Evolutionary conservation across 2,888 invertebrate species (phyloP), one percentile per base, ranked within the genome.

Genomic region (Ligdia adustata): DNA sequence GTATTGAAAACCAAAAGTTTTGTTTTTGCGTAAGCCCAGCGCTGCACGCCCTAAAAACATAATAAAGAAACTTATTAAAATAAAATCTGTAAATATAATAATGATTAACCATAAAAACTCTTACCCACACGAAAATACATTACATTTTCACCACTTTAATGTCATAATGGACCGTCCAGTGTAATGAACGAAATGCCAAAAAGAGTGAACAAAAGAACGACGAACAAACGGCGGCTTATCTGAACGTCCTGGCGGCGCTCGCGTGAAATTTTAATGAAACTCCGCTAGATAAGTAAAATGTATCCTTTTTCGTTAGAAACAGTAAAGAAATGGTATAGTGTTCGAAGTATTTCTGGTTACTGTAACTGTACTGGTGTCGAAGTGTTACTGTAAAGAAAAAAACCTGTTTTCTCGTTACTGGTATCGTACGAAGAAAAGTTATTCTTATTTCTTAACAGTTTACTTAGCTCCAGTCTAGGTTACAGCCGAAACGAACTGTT

Each of bases 201-300:
- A 53, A 52, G 48, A 55, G 45, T 50, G 49, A 55, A 66, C 62
- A 63, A 65, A 64, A 64, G 58, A 62, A 59, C 51, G 16, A 39
- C 41, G 22, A 58, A 49, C 53, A 47, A 57, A 60, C 51, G 38
- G 34, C 35, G 53, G 55, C 62, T 66, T 65, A 65, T 66, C 62
- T 60, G 53, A 57, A 57, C 55, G 52, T 60, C 59, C 52, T 51
- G 51, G 54, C 58, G 37, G 56, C 48, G 56, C 55, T 51, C 46
- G 58, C 54, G 54, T 59, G 59, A 59, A 59, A 59, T 54, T 59
- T 59, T 59, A 59, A 59, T 59, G 59, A 56, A 54, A 56, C 56
- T 54, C 41, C 18, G 16, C 55, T 48, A 62, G 60, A 63, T 63
- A 65, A 63, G 60, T 66, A 60, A 62, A 60, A 55, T 55, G 55